These are phyloP conservation scores for Gisinianus flammeolus DNA, from an alignment of 2,888 invertebrate genomes.

Conservation along the genomic window DNA sequence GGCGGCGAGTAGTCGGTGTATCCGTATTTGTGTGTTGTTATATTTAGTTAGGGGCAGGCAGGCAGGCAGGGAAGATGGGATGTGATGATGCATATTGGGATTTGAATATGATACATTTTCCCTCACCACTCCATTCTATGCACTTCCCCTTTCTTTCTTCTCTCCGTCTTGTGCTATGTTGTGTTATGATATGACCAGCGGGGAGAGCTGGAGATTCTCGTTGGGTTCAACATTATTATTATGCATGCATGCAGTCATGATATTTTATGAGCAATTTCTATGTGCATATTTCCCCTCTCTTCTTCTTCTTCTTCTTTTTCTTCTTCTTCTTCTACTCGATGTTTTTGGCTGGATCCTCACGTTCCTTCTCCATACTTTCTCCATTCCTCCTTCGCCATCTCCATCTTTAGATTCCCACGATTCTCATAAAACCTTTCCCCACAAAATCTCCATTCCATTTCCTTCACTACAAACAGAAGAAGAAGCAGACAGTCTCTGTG, in stretches of 20 bases:
- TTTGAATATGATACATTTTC: no score
- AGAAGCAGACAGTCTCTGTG: no score
- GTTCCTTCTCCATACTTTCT: slow-evolving; percentile 3
- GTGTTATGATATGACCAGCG: neutral
- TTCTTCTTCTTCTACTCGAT: neutral
- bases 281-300: slow-evolving; percentile 20
- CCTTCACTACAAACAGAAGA: no score
- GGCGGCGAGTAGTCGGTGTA: no score
- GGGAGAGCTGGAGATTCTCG: neutral
- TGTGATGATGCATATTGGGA: no score
- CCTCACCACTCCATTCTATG: neutral
- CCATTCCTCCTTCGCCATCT: neutral
- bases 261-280: slow-evolving; percentile 29
- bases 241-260: slow-evolving; percentile 19
- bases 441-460: no score
- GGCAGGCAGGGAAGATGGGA: no score
- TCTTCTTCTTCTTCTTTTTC: neutral
- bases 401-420: neutral
- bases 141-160: neutral
- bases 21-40: no score
- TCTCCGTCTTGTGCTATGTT: neutral
- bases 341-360: neutral
- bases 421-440: neutral
- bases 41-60: no score
- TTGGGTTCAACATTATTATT: neutral